Evolutionary conservation across 2,113 vertebrate genomes (phyloP), one percentile per base, ranked within the genome.

Genomic region (Trogon melanurus): DNA sequence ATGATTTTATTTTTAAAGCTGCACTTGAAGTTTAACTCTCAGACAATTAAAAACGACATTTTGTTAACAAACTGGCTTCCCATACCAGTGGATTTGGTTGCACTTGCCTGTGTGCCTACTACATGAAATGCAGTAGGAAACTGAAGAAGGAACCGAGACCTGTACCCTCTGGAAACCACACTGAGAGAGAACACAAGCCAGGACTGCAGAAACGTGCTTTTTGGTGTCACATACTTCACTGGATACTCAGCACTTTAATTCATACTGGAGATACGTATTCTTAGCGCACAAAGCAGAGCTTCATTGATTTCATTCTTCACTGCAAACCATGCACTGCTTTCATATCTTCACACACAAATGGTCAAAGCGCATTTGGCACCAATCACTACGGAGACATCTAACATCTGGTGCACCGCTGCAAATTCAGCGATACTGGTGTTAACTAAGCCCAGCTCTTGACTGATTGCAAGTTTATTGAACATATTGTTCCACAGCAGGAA

Each of bases 401-500:
- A 93, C 88, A 93, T 93, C 84, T 93, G 91, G 91, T 66, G 62
- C 64, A 85, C 16, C 0, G 4, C 60, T 93, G 82, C 60, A 94
- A 85, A 91, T 79, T 65, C 66, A 91, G 83, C 5, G 48, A 86
- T 70, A 64, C n/a, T 92, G 91, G 80, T 95, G 76, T 78, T 78
- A 94, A 92, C 85, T 87, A 73, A 81, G 80, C 76, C 76, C 91
- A 89, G 70, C 83, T 89, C 73, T 89, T 54, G 41, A 92, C 41
- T 87, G 87, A 92, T 64, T 73, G 41, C 56, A 86, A 94, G 73
- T 87, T 96, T 91, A 96, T 84, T 86, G 85, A 95, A 92, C 84
- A 61, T 73, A 94, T 45, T 85, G 84, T 95, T 96, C 91, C 79
- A 57, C 62, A 87, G 64, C 58, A 88, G 84, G 62, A 88, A 83